A percentile compares a stretch with the other conserved stretches of the same genome.
These are phyloP conservation scores for Orycteropus afer DNA, from an alignment of 2,113 vertebrate species.

Conservation along the genomic window DNA sequence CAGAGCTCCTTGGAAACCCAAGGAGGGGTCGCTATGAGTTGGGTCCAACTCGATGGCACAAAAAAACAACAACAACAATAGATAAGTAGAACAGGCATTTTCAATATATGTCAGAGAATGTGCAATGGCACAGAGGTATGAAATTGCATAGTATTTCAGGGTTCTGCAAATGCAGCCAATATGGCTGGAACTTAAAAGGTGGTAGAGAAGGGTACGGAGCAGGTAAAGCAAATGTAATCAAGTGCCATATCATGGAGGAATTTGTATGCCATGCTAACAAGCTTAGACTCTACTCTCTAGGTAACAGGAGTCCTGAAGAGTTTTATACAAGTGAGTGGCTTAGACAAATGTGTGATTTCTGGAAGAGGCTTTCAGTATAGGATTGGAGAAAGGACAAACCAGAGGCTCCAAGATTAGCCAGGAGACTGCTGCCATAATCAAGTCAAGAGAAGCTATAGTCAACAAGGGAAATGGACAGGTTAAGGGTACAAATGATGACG, in stretches of 20 bases:
- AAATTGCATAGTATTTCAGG: not conserved
- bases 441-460: not conserved
- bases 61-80: too few species aligned
- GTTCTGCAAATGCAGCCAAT: not conserved
- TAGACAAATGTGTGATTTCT: not conserved
- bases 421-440: not conserved
- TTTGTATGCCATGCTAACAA: not conserved
- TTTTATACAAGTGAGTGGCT: not conserved
- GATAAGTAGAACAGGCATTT: not conserved
- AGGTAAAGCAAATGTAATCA: not conserved
- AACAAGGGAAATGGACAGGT: not conserved
- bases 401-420: not conserved
- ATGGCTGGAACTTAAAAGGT: not conserved
- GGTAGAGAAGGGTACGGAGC: not conserved
- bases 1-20: too few species aligned
- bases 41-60: too few species aligned
- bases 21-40: too few species aligned
- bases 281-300: not conserved
- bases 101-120: not conserved
- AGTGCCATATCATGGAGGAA: not conserved
- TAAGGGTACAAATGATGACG: not conserved
- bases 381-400: not conserved
- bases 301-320: not conserved
- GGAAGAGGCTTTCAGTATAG: not conserved
- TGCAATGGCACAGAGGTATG: not conserved